Base-by-base conservation (phyloP, 2,113 vertebrate species). In the Pica pica region DNA sequence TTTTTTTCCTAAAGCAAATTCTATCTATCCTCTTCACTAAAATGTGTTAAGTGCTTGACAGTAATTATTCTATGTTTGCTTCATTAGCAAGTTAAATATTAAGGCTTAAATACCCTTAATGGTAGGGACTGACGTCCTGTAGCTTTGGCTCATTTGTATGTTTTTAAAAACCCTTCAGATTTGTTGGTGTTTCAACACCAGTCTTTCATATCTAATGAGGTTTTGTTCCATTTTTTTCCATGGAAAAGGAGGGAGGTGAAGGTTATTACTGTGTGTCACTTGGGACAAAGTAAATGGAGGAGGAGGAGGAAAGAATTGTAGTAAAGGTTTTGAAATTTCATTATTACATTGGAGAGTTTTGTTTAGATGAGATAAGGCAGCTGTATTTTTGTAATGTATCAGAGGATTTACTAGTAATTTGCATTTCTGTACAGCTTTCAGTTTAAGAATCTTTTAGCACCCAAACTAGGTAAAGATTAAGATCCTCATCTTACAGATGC, bases 11-110 rank as follows among this genome's bases (percentile, higher is more conserved):
- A 85, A 83, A 87, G 49, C 53, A 79, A 91, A 94, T 91, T 3
- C 44, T 83, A 13, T 44, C 77, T 80, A 61, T 86, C 26, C 52
- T 88, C n/a, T 53, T 92, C 44, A 46, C 46, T 86, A 73, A 90
- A 96, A 95, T 74, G 63, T 80, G 42, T 83, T 90, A 88, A 88
- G 86, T 85, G 47, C 46, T 88, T 88, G 68, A 73, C 83, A 96
- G 55, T 90, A 94, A 77, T 96, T 93, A 77, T 94, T 88, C 46
- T 77, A 60, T 64, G 33, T 83, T 90, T 95, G 37, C 67, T 88
- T 96, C 59, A 86, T 96, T 88, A 88, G 47, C 33, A 69, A 93
- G 76, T 83, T 59, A 88, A 95, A 94, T 92, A 90, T 63, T 94
- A 90, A 83, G 24, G 33, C 71, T 86, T 89, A 92, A 83, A 90